Evolutionary conservation across 2,113 vertebrate genomes (phyloP).

Genomic region (Falco punctatus): DNA sequence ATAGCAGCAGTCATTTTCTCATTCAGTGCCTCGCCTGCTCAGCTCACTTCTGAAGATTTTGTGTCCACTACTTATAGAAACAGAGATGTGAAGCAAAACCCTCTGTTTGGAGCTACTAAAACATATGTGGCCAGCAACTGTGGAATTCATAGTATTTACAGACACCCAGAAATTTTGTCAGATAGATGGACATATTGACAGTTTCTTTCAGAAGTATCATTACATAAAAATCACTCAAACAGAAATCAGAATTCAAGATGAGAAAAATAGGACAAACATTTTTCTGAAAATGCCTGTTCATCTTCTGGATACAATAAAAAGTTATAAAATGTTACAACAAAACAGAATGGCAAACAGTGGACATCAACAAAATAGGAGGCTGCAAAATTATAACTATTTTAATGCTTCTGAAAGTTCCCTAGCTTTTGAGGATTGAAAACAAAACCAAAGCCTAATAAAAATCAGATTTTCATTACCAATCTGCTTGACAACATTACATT

Average conservation of each 20-base stretch:
- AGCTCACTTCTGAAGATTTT: background rate
- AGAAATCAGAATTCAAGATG: conserved; percentile 5
- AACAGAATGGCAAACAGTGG: background rate
- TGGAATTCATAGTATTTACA: background rate
- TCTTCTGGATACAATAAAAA: background rate
- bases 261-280: background rate
- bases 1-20: background rate
- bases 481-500: background rate
- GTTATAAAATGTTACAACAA: background rate
- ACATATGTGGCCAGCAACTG: background rate
- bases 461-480: background rate
- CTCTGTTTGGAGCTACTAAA: background rate
- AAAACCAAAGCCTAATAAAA: background rate
- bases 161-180: background rate
- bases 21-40: background rate
- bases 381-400: background rate
- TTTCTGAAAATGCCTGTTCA: background rate
- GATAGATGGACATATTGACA: background rate
- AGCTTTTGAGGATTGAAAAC: background rate
- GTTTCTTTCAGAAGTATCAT: background rate
- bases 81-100: background rate
- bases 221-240: background rate
- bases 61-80: background rate
- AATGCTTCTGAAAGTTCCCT: background rate
- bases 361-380: background rate